Evolutionary conservation across 2,888 invertebrate species (phyloP), one percentile per base, ranked within the genome.

Genomic region (Drosophila antonietae): DNA sequence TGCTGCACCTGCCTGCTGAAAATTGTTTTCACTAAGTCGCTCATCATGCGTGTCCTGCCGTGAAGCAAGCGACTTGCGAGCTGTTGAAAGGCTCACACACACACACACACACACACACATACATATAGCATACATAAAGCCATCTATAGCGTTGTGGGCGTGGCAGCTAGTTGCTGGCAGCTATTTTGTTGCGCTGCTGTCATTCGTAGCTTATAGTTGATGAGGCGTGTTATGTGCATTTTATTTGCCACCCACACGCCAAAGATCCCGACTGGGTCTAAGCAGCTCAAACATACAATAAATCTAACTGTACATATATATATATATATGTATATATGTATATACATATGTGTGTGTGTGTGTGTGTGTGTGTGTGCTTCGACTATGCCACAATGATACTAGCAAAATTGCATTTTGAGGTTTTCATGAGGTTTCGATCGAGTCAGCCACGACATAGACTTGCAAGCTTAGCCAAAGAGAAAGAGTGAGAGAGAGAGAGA

Each of bases 151-250:
- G n/a, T 35, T 18, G 56, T 65, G 73, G 70, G 67, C 61, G 65
- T 62, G 62, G 57, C 68, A 41, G 47, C 15, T 61, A 41, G 47
- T n/a, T 63, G 69, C 55, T 84, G 75, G 71, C 80, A 80, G 69
- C 68, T 75, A 78, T 82, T 87, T 80, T 73, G 84, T 81, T 87
- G 70, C 69, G 75, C 71, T 78, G 75, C 82, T 81, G 83, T 81
- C 83, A 87, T 73, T 84, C 67, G 71, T 55, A 73, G 88, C 83
- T 84, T 78, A 84, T 80, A 66, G 85, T 79, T 88, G 88, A 84
- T 84, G 84, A 84, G 84, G 88, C 84, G 83, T 84, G 83, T 85
- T 84, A 84, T 80, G 83, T 79, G 88, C 88, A 84, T 84, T 84
- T 84, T 84, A 84, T 84, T 84, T 76, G 70, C 65, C 59, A n/a